phyloP scores from a whole-genome alignment of 2,888 invertebrate genomes.

The Toxonevra muliebris region DNA sequence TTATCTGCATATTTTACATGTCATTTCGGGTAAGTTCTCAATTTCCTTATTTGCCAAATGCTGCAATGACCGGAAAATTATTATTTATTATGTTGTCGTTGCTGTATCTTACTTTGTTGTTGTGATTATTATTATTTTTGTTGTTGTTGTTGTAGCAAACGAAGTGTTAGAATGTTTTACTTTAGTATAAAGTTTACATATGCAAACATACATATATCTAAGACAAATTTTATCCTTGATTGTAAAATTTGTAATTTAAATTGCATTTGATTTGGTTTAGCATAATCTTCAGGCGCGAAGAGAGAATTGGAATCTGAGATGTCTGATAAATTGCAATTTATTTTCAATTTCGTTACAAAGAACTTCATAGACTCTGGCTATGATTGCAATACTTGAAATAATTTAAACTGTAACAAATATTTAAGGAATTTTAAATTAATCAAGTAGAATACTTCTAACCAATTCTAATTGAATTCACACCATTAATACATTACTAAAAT shows the following conservation, averaged over 20 bases:
- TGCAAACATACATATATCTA: too few relatives aligned
- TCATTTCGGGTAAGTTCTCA: slow-evolving; percentile 36
- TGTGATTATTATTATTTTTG: slow-evolving; percentile 17
- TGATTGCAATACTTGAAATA: too few relatives aligned
- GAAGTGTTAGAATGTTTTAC: slow-evolving; percentile 6
- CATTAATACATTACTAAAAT: too few relatives aligned
- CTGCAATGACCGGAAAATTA: slow-evolving; percentile 62
- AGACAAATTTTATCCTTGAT: neutral
- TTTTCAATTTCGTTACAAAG: neutral
- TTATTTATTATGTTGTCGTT: slow-evolving; percentile 45
- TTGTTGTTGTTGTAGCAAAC: neutral
- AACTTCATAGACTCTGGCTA: too few relatives aligned
- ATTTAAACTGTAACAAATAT: too few relatives aligned
- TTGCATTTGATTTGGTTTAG: slow-evolving; percentile 24
- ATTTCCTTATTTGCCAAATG: slow-evolving; percentile 54
- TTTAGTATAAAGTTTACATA: neutral
- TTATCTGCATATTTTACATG: slow-evolving; percentile 29
- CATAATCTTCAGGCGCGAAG: neutral
- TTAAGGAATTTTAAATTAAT: too few relatives aligned
- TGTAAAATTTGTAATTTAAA: slow-evolving; percentile 29
- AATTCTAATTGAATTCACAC: too few relatives aligned
- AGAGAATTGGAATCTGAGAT: neutral
- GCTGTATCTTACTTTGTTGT: slow-evolving; percentile 11
- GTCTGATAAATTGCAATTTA: slow-evolving; percentile 15
- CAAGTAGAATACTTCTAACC: too few relatives aligned